Evolutionary conservation across 37 sponge, comb jelly and placozoan species (phyloP), one percentile per base, ranked within the genome.

Genomic region (Spongilla lacustris): DNA sequence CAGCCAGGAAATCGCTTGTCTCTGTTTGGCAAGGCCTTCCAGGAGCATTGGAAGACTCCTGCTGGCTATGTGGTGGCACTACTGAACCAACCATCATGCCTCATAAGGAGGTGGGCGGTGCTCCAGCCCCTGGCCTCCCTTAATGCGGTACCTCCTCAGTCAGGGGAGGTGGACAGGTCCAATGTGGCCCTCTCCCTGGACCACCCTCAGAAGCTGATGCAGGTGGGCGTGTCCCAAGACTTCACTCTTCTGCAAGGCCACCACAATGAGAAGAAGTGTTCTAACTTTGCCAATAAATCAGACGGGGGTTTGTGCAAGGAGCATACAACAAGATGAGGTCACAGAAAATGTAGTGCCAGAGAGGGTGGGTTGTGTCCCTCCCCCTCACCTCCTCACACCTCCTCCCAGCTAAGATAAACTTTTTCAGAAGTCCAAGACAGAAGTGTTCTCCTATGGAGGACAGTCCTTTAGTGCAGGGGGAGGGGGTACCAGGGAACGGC

Each of bases 11-110:
- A 0, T 83, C 88, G 6, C 85, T 87, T 19, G 77, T 96, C 19
- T 78, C 84, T 96, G 75, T 96, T 96, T 86, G 90, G 86, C 29
- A 50, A 92, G 38, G 92, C 87, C 2, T 87, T 86, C 75, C 76
- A 92, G 67, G 90, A 86, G 36, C 97, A 96, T 78, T 88, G 97
- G 92, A 96, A 96, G 91, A 89, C 77, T n/a, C 78, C 84, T 14
- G 27, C 78, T 23, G 95, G n/a, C n/a, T n/a, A n/a, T n/a, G n/a
- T n/a, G n/a, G n/a, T n/a, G n/a, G n/a, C n/a, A n/a, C n/a, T n/a
- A n/a, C n/a, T n/a, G n/a, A n/a, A n/a, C n/a, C n/a, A n/a, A n/a
- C n/a, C n/a, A n/a, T n/a, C n/a, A n/a, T n/a, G n/a, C n/a, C n/a
- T n/a, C n/a, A n/a, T n/a, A n/a, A n/a, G n/a, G n/a, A n/a, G n/a